phyloP scores from a whole-genome alignment of 2,113 vertebrate species.

The Muntiacus reevesi region DNA sequence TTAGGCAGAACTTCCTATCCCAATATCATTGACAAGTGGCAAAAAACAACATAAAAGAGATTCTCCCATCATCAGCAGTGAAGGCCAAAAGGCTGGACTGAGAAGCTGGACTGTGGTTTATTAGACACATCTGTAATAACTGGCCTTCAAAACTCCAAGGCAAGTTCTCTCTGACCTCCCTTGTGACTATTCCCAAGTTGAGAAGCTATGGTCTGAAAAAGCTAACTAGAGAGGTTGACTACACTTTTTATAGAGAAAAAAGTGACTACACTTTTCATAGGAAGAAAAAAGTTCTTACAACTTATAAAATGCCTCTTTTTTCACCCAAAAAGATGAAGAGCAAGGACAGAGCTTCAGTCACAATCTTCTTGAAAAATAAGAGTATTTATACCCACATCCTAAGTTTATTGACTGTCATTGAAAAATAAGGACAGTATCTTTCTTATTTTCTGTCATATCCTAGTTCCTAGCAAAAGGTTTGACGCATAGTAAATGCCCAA shows the following conservation, averaged over 20 bases:
- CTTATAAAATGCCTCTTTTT: not conserved
- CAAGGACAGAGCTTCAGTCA: not conserved
- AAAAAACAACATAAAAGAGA: not conserved
- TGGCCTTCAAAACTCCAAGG: not conserved
- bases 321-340: conserved; percentile 10
- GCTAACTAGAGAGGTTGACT: not conserved
- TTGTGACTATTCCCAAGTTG: not conserved
- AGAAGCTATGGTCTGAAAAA: not conserved
- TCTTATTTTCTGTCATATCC: not conserved
- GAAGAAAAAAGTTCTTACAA: not conserved
- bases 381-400: not conserved
- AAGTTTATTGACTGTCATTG: not conserved
- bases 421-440: not conserved
- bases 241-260: not conserved
- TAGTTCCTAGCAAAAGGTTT: not conserved
- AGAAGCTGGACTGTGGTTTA: not conserved
- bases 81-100: not conserved
- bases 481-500: conserved; percentile 33
- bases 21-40: not conserved
- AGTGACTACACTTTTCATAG: not conserved
- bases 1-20: not conserved
- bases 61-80: not conserved
- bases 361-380: conserved; percentile 5
- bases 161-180: not conserved
- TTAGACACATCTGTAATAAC: not conserved